These are phyloP conservation scores for Cuniculus paca DNA, from an alignment of 2,797 vertebrate species.

Conservation along the genomic window DNA sequence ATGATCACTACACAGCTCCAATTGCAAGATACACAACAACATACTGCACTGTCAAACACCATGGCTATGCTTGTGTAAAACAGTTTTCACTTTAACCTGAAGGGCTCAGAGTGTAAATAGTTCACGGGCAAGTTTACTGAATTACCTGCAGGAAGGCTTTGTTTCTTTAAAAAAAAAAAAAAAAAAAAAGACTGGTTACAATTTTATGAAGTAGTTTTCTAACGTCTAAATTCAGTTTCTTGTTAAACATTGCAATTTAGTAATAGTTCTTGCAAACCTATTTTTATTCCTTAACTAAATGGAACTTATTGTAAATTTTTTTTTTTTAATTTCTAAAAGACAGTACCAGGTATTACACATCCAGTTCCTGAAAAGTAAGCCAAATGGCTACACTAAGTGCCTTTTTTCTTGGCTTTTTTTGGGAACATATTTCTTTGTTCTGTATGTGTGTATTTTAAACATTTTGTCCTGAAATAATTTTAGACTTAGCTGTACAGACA, in stretches of 20 bases:
- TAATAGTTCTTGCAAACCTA: neutral
- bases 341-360: neutral
- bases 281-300: neutral
- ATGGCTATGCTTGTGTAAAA: neutral
- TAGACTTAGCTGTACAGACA: neutral
- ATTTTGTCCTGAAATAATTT: neutral
- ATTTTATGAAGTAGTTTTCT: neutral
- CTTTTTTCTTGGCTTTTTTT: slow-evolving; percentile 1
- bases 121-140: neutral
- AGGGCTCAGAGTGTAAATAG: neutral
- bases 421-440: neutral
- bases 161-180: neutral
- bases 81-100: neutral
- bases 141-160: neutral
- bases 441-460: neutral
- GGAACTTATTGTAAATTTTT: neutral
- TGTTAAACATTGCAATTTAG: neutral
- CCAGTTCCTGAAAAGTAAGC: neutral
- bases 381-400: neutral
- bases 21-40: neutral
- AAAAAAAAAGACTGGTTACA: neutral
- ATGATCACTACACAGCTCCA: neutral
- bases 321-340: slow-evolving; percentile 13
- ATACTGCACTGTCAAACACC: neutral
- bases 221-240: neutral